These are phyloP conservation scores for Cryptotermes secundus DNA, from an alignment of 1,140 invertebrate species.

Conservation along the genomic window DNA sequence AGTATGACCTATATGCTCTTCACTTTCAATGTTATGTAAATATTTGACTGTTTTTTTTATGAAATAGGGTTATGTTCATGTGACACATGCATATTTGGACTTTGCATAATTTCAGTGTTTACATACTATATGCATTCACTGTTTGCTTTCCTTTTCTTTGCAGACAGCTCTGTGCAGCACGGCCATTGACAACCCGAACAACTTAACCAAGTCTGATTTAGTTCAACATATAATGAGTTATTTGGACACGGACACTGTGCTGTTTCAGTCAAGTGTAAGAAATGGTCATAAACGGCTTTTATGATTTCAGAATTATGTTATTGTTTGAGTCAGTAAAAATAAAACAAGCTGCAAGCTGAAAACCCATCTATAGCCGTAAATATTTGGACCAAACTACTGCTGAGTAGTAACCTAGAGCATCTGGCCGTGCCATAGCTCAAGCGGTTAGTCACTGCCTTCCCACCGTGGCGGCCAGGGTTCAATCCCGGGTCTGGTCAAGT, in stretches of 20 bases:
- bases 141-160: constrained; percentile 32
- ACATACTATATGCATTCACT: background rate
- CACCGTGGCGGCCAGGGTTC: too few relatives aligned
- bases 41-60: too few relatives aligned
- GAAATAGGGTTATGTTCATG: background rate
- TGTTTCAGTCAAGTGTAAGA: constrained; percentile 73
- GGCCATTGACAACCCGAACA: constrained; percentile 86
- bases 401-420: too few relatives aligned
- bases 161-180: constrained; percentile 89
- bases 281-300: constrained; percentile 37
- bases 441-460: too few relatives aligned
- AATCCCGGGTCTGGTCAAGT: too few relatives aligned
- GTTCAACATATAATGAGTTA: constrained; percentile 77
- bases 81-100: background rate
- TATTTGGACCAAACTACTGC: too few relatives aligned
- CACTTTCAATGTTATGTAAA: too few relatives aligned
- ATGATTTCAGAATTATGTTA: background rate
- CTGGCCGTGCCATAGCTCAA: too few relatives aligned
- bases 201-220: constrained; percentile 72
- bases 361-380: too few relatives aligned
- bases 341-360: too few relatives aligned
- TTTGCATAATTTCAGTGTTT: background rate
- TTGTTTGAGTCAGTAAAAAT: too few relatives aligned
- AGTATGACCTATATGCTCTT: too few relatives aligned
- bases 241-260: constrained; percentile 84